Base-by-base conservation (phyloP, 2,797 vertebrate species). In the Onychomys torridus region DNA sequence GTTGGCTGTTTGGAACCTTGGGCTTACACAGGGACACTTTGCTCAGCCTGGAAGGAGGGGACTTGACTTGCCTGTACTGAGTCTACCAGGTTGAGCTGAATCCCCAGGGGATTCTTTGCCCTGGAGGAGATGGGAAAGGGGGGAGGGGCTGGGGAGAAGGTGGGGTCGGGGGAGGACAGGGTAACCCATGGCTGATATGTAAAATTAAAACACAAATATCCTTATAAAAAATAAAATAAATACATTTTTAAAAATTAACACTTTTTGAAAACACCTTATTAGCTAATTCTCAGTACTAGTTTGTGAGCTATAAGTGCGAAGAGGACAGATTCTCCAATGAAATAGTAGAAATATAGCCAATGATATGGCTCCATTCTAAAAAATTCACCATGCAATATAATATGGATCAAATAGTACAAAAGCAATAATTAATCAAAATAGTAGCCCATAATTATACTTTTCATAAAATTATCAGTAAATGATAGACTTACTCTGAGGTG, bases 221-320 rank as follows among this genome's bases (percentile, higher is more conserved):
- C n/a, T n/a, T n/a, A n/a, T n/a, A n/a, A n/a, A n/a, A n/a, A n/a
- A n/a, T n/a, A n/a, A n/a, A n/a, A n/a, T n/a, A n/a, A n/a, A n/a
- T n/a, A n/a, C n/a, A n/a, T n/a, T n/a, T n/a, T n/a, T n/a, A 32
- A 75, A 40, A 40, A 9, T 52, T 52, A 52, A 52, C 2, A 13
- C 49, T 40, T 89, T 91, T 93, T 75, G 29, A 95, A 75, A 16
- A 85, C 63, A 81, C 43, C 65, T 75, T 63, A 76, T 92, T 93
- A 11, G 14, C 71, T 71, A 78, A 84, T 88, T 84, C 63, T 95
- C 14, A 93, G 34, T 75, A 84, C 85, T 59, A 55, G 6, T 25
- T 43, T 11, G 17, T 82, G 16, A 90, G 29, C 61, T 5, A 37
- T 21, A 27, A 92, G 32, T 25, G 40, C 6, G n/a, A 71, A 5